Evolutionary conservation across 1,140 invertebrate species (phyloP).

Genomic region (Epicauta chinensis): DNA sequence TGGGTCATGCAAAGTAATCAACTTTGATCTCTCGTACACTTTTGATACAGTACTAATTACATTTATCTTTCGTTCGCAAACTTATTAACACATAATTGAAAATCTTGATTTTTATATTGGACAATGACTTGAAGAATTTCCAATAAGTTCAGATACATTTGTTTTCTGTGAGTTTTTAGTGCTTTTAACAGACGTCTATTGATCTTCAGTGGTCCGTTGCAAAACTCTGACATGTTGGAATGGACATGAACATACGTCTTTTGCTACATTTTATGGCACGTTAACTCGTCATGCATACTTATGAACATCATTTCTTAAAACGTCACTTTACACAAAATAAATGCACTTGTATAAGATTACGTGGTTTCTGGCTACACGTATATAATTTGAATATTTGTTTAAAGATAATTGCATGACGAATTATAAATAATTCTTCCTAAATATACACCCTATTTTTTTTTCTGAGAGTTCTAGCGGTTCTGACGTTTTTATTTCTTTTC

Average conservation of each 20-base stretch:
- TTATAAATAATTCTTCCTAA: too few species aligned
- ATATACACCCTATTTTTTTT: too few species aligned
- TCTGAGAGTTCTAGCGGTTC: too few species aligned
- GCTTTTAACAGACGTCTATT: constrained; percentile 15
- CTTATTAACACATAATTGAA: too few species aligned
- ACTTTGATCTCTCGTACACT: constrained; percentile 13
- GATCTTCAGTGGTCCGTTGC: constrained; percentile 17
- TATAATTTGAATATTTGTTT: too few species aligned
- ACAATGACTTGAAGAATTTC: constrained; percentile 14
- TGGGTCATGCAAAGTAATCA: constrained; percentile 11
- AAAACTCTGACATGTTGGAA: constrained; percentile 18
- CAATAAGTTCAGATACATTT: constrained; percentile 18
- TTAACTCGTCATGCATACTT: constrained; percentile 20
- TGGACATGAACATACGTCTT: constrained; percentile 18
- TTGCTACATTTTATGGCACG: constrained; percentile 17
- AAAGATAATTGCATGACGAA: too few species aligned
- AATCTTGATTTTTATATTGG: too few species aligned
- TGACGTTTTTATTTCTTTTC: too few species aligned
- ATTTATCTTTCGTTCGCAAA: too few species aligned
- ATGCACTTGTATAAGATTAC: constrained; percentile 8
- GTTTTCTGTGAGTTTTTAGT: constrained; percentile 16
- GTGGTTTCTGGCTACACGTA: not conserved
- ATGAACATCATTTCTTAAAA: constrained; percentile 9
- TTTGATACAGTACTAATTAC: not conserved
- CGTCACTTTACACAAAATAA: constrained; percentile 5